Conservation (phyloP, 2,888 invertebrate species). For the Cistogaster globosa region DNA sequence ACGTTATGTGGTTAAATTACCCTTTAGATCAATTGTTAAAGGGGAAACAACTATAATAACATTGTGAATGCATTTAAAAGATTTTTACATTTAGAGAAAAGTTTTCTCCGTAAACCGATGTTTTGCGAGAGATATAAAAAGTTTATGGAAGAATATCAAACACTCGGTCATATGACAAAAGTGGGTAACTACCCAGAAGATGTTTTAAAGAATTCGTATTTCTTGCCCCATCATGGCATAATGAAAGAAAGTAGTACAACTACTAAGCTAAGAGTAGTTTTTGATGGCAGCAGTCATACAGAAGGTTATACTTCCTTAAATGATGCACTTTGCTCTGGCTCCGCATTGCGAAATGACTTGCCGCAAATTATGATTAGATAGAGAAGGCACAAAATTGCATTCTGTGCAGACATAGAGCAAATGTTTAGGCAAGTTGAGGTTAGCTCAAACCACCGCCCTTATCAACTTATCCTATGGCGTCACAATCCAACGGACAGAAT, state of each 20-base stretch:
- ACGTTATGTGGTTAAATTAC: slow-evolving; percentile 35
- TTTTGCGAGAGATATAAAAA: slow-evolving; percentile 41
- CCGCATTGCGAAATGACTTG: too few relatives aligned
- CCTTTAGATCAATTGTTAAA: slow-evolving; percentile 20
- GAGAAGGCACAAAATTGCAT: too few relatives aligned
- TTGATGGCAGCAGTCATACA: too few relatives aligned
- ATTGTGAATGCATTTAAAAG: slow-evolving; percentile 32
- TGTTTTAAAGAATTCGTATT: not conserved
- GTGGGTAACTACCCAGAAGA: slow-evolving; percentile 36
- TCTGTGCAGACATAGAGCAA: too few relatives aligned
- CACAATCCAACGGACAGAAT: slow-evolving; percentile 23
- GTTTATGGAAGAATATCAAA: slow-evolving; percentile 57
- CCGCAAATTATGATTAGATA: too few relatives aligned
- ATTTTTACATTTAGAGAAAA: slow-evolving; percentile 36
- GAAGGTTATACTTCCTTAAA: too few relatives aligned
- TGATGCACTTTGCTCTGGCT: too few relatives aligned
- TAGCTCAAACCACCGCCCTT: slow-evolving; percentile 7
- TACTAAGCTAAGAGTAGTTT: too few relatives aligned
- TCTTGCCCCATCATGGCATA: too few relatives aligned
- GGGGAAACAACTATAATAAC: slow-evolving; percentile 5
- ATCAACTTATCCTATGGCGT: slow-evolving; percentile 68
- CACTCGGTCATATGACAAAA: slow-evolving; percentile 43
- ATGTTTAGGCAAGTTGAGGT: too few relatives aligned
- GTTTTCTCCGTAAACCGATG: slow-evolving; percentile 21
- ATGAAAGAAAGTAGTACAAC: too few relatives aligned